Base-by-base conservation (phyloP, 2,113 vertebrate species). In the Lophius piscatorius region DNA sequence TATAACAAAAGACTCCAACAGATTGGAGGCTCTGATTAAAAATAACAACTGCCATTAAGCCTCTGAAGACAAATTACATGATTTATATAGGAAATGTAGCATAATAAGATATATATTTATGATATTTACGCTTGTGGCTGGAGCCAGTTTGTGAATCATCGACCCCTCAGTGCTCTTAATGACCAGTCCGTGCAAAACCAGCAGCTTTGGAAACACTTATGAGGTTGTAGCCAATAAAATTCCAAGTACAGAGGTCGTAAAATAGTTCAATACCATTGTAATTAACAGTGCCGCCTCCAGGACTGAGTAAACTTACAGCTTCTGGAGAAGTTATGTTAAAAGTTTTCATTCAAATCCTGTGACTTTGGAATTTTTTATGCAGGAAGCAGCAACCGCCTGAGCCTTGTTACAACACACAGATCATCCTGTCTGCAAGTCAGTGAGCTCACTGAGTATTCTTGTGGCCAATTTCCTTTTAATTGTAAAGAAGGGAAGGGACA, bases 271-370 rank as follows among this genome's bases (percentile, higher is more conserved):
- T 35, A 52, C 63, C n/a, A 29, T 48, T 63, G 62, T 63, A 39
- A 59, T 50, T 45, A 41, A 60, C 54, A 8, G 24, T 40, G 20
- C 9, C 55, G 24, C 36, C 68, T 70, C 42, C 18, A 33, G 51
- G 48, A 28, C 42, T 22, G 24, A 18, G 38, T 34, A 60, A 63
- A 58, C 45, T 34, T 55, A 46, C 61, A 23, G 29, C 33, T 44
- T 70, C 45, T 59, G 10, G 60, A 75, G 64, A 73, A 60, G 28
- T 80, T 67, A 75, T 36, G 33, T 13, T 17, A 12, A 39, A 33
- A 81, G 76, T 83, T 65, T 80, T 77, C 59, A 50, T 67, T 44
- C 60, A 63, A 69, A 72, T 86, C 79, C 74, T 73, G 41, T 49
- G 52, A 78, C 40, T 70, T 34, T 17, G 78, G 80, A 81, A 77